These are phyloP conservation scores for Metalampra italica DNA, from an alignment of 2,888 invertebrate genomes.

Conservation along the genomic window DNA sequence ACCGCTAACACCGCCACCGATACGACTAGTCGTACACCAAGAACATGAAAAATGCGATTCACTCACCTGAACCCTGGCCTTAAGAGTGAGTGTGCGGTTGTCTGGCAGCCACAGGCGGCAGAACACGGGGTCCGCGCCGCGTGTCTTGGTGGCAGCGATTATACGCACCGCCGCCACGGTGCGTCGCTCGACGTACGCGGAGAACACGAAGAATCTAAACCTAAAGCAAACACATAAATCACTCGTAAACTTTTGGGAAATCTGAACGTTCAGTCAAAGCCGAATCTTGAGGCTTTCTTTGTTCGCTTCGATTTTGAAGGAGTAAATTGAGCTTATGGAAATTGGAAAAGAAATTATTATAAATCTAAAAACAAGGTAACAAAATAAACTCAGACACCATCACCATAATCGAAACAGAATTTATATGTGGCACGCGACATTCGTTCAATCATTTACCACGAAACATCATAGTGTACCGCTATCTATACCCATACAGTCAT, in stretches of 20 bases:
- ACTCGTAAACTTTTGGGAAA: background rate
- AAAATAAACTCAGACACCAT: no score
- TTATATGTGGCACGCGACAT: no score
- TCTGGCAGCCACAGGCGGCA: slow-evolving; percentile 87
- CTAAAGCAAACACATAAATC: slow-evolving; percentile 69
- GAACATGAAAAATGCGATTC: background rate
- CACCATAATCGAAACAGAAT: no score
- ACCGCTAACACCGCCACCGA: background rate
- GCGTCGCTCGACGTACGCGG: slow-evolving; percentile 91
- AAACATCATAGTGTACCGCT: no score
- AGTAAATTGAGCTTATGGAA: no score
- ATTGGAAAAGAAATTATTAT: no score
- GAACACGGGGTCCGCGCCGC: slow-evolving; percentile 88
- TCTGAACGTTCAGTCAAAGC: no score
- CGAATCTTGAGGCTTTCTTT: no score
- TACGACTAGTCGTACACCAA: background rate
- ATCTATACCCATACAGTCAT: no score
- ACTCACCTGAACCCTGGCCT: slow-evolving; percentile 83
- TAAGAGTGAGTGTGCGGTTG: slow-evolving; percentile 82
- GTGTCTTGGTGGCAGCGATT: slow-evolving; percentile 93
- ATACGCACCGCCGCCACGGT: slow-evolving; percentile 84
- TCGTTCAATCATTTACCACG: no score
- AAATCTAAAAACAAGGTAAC: no score
- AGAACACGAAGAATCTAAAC: slow-evolving; percentile 94
- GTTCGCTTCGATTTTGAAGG: no score